Base-by-base conservation (phyloP, 2,888 invertebrate species). In the Drosophila merina region DNA sequence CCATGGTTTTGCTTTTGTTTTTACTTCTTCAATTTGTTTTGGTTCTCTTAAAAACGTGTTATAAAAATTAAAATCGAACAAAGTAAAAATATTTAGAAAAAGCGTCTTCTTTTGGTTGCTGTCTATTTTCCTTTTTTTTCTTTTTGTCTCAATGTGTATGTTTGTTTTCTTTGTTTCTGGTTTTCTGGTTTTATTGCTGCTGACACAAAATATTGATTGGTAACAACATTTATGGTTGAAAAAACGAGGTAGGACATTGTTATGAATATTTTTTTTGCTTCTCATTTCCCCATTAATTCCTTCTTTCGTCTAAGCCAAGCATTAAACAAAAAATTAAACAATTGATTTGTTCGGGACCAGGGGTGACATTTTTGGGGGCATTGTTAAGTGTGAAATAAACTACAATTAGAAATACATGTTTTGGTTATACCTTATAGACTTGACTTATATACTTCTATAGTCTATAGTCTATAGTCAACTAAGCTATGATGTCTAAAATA, bases 161-260 rank as follows among this genome's bases (percentile, higher is more conserved):
- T 38, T 44, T 5, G 4, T 25, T 38, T 38, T 38, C 3, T 10
- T 38, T 38, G 38, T 38, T 38, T 20, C 20, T 2, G 1, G 14
- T 14, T 14, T 14, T 14, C 14, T 14, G 14, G 44, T 44, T 42
- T 20, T 51, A 25, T 47, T 52, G 47, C 49, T 56, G 44, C n/a
- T 28, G 44, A 79, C 74, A 76, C 66, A 72, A 72, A 70, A 62
- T 42, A 30, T 36, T 36, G 36, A 45, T 47, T 76, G 42, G 73
- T 77, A 86, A 69, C 80, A 89, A 88, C 84, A 89, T 87, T 69
- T 45, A 20, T 76, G 79, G 82, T 85, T 87, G 87, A 84, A 77
- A 89, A 89, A 90, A 90, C 90, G 90, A 90, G 90, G 90, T 90
- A 90, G 90, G 90, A 89, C 86, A 89, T 89, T 90, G 84, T 88